Conservation (phyloP, 1,140 invertebrate genomes). For the Saccostrea echinata region DNA sequence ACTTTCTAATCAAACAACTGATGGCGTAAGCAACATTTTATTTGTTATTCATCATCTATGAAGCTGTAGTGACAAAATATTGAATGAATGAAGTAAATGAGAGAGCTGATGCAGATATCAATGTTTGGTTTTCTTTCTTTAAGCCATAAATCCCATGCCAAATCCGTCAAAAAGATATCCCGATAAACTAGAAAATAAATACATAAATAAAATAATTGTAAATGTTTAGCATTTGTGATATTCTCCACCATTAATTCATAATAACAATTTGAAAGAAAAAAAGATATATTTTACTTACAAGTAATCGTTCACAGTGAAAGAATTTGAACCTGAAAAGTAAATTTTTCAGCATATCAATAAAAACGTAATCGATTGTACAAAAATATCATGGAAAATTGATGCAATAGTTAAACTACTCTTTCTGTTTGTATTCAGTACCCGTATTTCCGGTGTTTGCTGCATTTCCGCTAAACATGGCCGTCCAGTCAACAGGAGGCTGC, state of each 20-base stretch:
- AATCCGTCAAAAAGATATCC: constrained; percentile 14
- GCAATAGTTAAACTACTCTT: too few species aligned
- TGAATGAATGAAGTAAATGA: background rate
- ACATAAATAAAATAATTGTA: background rate
- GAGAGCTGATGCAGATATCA: background rate
- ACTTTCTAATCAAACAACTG: background rate
- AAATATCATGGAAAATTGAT: too few species aligned
- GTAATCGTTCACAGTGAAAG: constrained; percentile 17
- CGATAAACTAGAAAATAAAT: background rate
- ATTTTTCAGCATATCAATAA: background rate
- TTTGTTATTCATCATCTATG: background rate
- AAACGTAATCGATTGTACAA: background rate
- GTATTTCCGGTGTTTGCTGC: background rate
- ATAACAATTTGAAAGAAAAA: background rate
- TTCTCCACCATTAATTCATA: background rate
- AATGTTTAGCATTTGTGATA: background rate
- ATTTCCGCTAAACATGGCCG: background rate
- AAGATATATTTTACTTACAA: background rate
- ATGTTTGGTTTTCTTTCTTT: background rate
- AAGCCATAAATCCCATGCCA: constrained; percentile 1
- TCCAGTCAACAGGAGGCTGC: background rate
- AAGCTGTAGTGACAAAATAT: background rate
- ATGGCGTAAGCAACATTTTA: background rate
- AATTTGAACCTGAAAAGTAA: constrained; percentile 14
- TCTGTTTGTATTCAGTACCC: background rate